Evolutionary conservation across 2,888 invertebrate genomes (phyloP).

Genomic region (Ophion ventricosus): DNA sequence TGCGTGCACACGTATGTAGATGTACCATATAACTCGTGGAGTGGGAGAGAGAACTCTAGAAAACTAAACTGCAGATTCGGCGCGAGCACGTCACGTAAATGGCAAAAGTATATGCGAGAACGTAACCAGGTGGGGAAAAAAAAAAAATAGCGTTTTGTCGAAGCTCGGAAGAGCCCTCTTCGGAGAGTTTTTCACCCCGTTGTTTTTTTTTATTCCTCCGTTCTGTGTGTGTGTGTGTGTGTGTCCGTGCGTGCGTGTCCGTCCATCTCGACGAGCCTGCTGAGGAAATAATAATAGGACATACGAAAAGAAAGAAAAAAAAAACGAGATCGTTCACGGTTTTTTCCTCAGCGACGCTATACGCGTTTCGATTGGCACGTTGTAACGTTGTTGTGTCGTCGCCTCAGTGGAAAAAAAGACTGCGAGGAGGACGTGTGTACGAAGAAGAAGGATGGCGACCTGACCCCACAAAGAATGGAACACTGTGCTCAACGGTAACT

Average conservation of each 20-base stretch:
- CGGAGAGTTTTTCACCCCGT: constrained; percentile 64
- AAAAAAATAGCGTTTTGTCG: constrained; percentile 53
- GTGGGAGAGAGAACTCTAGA: constrained; percentile 49
- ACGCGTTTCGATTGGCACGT: constrained; percentile 40
- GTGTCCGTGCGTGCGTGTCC: neutral
- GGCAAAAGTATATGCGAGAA: constrained; percentile 71
- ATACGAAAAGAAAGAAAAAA: constrained; percentile 8
- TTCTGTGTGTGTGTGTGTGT: neutral
- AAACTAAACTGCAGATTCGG: constrained; percentile 62
- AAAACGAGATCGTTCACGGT: constrained; percentile 26
- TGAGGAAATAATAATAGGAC: constrained; percentile 23
- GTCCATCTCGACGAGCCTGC: constrained; percentile 7
- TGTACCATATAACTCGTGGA: neutral
- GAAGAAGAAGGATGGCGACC: constrained; percentile 78
- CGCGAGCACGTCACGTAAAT: constrained; percentile 75
- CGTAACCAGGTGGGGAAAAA: constrained; percentile 66
- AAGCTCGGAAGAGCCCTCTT: constrained; percentile 66
- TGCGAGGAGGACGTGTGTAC: constrained; percentile 47
- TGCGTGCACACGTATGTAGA: constrained; percentile 21
- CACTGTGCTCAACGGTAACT: constrained; percentile 78
- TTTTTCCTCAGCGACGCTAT: constrained; percentile 47
- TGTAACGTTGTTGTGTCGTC: constrained; percentile 53
- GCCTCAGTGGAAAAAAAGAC: constrained; percentile 70
- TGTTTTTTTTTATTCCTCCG: constrained; percentile 28
- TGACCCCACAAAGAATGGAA: constrained; percentile 81